phyloP scores from a whole-genome alignment of 2,888 invertebrate species.

The Erebia epiphron region DNA sequence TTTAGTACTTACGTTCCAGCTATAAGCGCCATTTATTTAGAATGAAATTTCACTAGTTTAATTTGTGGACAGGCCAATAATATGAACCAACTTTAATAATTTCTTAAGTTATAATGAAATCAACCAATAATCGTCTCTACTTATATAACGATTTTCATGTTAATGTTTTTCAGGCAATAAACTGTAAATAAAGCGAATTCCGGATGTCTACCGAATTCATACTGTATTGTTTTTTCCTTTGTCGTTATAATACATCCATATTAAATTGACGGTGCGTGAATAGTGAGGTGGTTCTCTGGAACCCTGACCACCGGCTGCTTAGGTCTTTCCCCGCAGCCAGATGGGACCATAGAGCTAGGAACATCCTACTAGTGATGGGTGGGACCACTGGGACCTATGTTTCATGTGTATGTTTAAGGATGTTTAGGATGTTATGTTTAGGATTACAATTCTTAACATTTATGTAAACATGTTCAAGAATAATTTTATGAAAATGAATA shows the following conservation, averaged over 20 bases:
- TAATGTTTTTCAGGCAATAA: neutral
- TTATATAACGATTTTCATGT: slow-evolving; percentile 3
- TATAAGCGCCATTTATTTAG: slow-evolving; percentile 46
- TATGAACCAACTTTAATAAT: neutral
- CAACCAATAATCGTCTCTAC: neutral
- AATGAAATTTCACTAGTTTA: neutral
- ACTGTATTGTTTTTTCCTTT: neutral
- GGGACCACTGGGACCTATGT: too few relatives aligned
- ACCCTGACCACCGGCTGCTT: too few relatives aligned
- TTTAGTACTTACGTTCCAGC: slow-evolving; percentile 52
- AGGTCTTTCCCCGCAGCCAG: too few relatives aligned
- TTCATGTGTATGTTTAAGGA: too few relatives aligned
- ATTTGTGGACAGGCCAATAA: neutral
- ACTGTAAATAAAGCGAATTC: neutral
- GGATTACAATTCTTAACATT: too few relatives aligned
- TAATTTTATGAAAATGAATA: too few relatives aligned
- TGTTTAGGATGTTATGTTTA: too few relatives aligned
- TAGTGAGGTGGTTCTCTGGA: too few relatives aligned
- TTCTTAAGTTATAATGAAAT: neutral
- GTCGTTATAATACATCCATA: neutral
- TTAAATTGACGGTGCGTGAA: too few relatives aligned
- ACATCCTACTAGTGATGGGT: too few relatives aligned
- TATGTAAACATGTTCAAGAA: too few relatives aligned
- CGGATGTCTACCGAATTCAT: neutral
- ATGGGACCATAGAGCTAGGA: too few relatives aligned